These are phyloP conservation scores for Allacma fusca DNA, from an alignment of 2,888 invertebrate species.

Conservation along the genomic window DNA sequence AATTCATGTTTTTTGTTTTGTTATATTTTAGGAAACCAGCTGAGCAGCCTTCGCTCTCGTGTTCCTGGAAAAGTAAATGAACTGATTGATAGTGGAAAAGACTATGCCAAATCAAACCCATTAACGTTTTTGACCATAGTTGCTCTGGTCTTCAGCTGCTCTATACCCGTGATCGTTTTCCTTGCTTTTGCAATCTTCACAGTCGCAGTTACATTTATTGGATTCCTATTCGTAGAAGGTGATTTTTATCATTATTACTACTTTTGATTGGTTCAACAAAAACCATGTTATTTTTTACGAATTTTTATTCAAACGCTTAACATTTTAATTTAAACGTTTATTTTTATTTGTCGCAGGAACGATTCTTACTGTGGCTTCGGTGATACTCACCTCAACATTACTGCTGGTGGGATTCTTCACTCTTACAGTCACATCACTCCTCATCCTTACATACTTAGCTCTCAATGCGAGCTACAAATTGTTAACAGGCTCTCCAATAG, in stretches of 20 bases:
- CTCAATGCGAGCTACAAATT: slow-evolving; percentile 48
- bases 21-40: slow-evolving; percentile 51
- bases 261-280: no score
- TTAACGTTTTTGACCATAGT: slow-evolving; percentile 55
- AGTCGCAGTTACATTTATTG: slow-evolving; percentile 56
- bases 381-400: slow-evolving; percentile 51
- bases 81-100: slow-evolving; percentile 53
- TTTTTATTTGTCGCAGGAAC: slow-evolving; percentile 51
- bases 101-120: slow-evolving; percentile 54
- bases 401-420: slow-evolving; percentile 53
- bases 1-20: no score
- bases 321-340: no score
- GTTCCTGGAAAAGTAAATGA: slow-evolving; percentile 53
- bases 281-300: no score
- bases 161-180: slow-evolving; percentile 55
- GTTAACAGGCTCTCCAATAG: slow-evolving; percentile 28
- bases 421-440: slow-evolving; percentile 49
- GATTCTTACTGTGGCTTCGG: slow-evolving; percentile 52
- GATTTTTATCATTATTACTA: no score
- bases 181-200: slow-evolving; percentile 55
- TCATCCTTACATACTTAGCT: slow-evolving; percentile 49
- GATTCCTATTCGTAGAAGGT: slow-evolving; percentile 60
- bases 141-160: slow-evolving; percentile 52
- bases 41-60: slow-evolving; percentile 50
- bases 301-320: no score